These are phyloP conservation scores for Ophion ellenae DNA, from an alignment of 2,888 invertebrate species.

Conservation along the genomic window DNA sequence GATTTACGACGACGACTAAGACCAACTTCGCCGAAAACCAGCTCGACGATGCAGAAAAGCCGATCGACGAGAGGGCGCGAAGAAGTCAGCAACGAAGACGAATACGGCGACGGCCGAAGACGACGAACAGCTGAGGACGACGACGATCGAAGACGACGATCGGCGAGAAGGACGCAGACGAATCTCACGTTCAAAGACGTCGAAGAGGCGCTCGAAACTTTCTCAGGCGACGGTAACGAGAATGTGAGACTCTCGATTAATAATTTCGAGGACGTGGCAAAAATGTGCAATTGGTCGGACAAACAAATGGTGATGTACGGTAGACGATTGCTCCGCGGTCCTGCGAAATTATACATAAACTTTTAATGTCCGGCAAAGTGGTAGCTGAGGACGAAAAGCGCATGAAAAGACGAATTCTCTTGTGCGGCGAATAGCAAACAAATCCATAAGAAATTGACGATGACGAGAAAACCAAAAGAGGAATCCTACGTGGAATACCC, in stretches of 20 bases:
- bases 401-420: constrained; percentile 55
- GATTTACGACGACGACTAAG: no score
- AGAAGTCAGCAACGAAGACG: not conserved
- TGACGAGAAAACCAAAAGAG: constrained; percentile 4
- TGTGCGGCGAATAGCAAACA: constrained; percentile 53
- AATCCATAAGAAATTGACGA: constrained; percentile 53
- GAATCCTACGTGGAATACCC: constrained; percentile 60
- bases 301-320: constrained; percentile 63
- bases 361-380: constrained; percentile 51
- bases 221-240: constrained; percentile 51
- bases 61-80: no score
- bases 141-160: constrained; percentile 8
- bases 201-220: constrained; percentile 45
- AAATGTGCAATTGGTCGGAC: constrained; percentile 61
- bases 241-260: constrained; percentile 54
- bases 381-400: constrained; percentile 58
- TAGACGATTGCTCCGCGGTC: constrained; percentile 61
- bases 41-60: not conserved
- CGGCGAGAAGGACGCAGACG: not conserved
- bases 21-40: not conserved
- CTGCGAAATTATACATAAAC: constrained; percentile 63
- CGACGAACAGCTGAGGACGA: not conserved
- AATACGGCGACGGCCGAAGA: not conserved
- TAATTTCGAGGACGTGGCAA: constrained; percentile 66
- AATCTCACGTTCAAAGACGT: constrained; percentile 57